Base-by-base conservation (phyloP, 1,140 invertebrate species). In the Drosophila bipectinata region DNA sequence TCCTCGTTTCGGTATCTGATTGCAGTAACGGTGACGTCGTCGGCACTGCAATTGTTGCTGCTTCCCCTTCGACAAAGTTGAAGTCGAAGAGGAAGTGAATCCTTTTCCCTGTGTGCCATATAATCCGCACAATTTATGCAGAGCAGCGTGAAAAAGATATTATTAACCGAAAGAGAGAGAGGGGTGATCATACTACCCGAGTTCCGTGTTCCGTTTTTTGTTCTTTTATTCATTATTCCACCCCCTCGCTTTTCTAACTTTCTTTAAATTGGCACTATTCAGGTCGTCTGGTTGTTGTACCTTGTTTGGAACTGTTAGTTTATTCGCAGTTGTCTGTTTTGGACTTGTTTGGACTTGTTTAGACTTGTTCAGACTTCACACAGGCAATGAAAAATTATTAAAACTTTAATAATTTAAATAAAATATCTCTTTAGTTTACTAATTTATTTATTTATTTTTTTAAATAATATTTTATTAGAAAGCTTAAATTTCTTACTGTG, bases 91-190 rank as follows among this genome's bases (percentile, higher is more conserved):
- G 72, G 72, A 67, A 54, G 73, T 77, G 83, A 87, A 88, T 87
- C 83, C 82, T 87, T 87, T 87, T 76, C 80, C 73, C 78, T 88
- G 83, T 74, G 67, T 74, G 67, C 83, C 64, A 82, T 82, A 88
- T 82, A 87, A 88, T 87, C 83, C 77, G 72, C 78, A 82, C 83
- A 85, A 75, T 76, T 87, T 72, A 87, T 87, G 82, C 82, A 87
- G 78, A 51, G 57, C 59, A 68, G 61, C 81, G 74, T 87, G 66
- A 80, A 81, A 57, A 69, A 55, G 52, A 41, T 72, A 60, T 62
- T 68, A 66, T 54, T 51, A 55, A 59, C 57, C 21, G 21, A 21
- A 3, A 21, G 21, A 21, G 21, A 3, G 21, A 21, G 21, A 0
- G 21, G 47, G 28, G 48, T 44, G 30, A 39, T 47, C 47, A 54